A percentile compares a stretch with the other conserved stretches of the same genome.
Evolutionary conservation across 2,888 invertebrate species (phyloP).

Genomic region (Phengaris alcon): DNA sequence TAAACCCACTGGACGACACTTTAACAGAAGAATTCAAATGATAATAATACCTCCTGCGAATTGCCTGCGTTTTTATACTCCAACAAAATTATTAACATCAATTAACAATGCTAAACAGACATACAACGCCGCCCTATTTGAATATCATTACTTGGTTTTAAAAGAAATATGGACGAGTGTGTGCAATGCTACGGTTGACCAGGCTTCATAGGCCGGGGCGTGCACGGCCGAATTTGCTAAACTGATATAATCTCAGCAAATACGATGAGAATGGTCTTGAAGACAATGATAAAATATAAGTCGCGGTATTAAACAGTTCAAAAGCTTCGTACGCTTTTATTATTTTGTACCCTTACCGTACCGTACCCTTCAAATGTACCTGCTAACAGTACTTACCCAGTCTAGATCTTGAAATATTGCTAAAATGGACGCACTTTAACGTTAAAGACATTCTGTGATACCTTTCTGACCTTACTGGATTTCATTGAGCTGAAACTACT

Average conservation of each 20-base stretch:
- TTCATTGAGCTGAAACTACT: too few species aligned
- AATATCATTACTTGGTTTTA: constrained; percentile 63
- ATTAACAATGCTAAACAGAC: constrained; percentile 71
- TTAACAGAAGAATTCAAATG: constrained; percentile 53
- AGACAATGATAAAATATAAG: too few species aligned
- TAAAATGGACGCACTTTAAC: too few species aligned
- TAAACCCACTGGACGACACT: constrained; percentile 50
- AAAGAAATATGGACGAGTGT: constrained; percentile 40
- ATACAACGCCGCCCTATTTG: constrained; percentile 65
- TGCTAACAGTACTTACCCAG: too few species aligned
- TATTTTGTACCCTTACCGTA: too few species aligned
- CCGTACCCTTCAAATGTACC: too few species aligned
- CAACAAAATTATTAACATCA: constrained; percentile 67
- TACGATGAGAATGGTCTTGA: too few species aligned
- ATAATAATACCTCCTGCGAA: constrained; percentile 55
- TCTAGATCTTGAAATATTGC: too few species aligned
- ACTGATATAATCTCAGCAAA: background rate
- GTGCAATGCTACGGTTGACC: constrained; percentile 39
- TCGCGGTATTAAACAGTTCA: too few species aligned
- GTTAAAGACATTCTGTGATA: too few species aligned
- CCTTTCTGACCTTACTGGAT: too few species aligned
- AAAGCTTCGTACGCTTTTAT: too few species aligned
- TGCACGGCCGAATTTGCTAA: background rate
- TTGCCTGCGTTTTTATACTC: constrained; percentile 70
- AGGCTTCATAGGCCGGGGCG: constrained; percentile 29